Evolutionary conservation across 2,113 vertebrate species (phyloP), one percentile per base, ranked within the genome.

Genomic region (Sitta europaea): DNA sequence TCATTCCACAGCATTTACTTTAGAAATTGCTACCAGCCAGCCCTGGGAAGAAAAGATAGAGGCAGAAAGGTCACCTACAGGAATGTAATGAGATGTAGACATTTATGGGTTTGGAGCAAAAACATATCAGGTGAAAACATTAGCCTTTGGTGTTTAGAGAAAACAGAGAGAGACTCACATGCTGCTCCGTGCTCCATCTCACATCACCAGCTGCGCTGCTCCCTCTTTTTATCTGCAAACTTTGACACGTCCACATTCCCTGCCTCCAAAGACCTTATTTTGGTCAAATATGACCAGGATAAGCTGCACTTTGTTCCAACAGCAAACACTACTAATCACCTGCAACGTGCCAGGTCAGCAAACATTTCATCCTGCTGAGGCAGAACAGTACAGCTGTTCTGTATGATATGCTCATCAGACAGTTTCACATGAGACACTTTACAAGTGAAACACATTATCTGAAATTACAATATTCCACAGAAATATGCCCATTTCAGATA

Each of bases 291-390:
- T 47, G 82, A 96, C 79, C 79, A 71, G 54, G 53, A 93, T 77
- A 93, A 88, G 65, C 75, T 96, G 93, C 79, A 96, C 93, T 96
- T 96, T 97, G 95, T 94, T 96, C 94, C 88, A 93, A 86, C 40
- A 93, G 93, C 86, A 96, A 97, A 96, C 88, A 94, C 63, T 57
- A 70, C 90, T 93, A 86, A 92, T 88, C 75, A 93, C 86, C 82
- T 73, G 65, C 73, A 90, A 84, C 5, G 0, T 61, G 86, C 85
- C 72, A 81, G 75, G 53, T 96, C 96, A 97, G 93, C 96, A 95
- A 92, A 87, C 1, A 31, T 53, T 86, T 78, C 79, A 63, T 67
- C 42, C 3, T 48, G 59, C 75, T 43, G 67, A 96, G 88, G 89
- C 72, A 86, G 90, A 96, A 58, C 59, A 83, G 59, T 16, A 48